These are phyloP conservation scores for Ophiodon elongatus DNA, from an alignment of 2,113 vertebrate genomes.

Conservation along the genomic window DNA sequence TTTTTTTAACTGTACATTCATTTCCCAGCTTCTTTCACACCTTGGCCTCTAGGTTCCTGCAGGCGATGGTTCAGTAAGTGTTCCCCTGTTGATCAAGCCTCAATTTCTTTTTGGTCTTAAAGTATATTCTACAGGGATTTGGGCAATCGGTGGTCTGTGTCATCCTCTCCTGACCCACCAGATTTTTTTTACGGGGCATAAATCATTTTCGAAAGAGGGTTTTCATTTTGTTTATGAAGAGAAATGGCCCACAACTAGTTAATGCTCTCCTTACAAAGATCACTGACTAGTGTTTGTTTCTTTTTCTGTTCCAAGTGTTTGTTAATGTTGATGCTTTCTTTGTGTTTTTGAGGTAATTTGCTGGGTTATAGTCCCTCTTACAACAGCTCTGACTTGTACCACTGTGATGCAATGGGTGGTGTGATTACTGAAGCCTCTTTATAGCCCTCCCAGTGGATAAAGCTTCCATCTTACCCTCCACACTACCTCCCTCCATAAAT, in stretches of 20 bases:
- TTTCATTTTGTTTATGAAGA: slow-evolving; percentile 48
- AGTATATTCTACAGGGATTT: slow-evolving; percentile 1
- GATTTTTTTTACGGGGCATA: not conserved
- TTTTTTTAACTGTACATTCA: not conserved
- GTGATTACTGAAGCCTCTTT: slow-evolving; percentile 82
- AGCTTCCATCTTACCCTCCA: slow-evolving; percentile 60
- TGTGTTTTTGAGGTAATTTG: slow-evolving; percentile 78
- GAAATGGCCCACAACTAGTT: slow-evolving; percentile 58
- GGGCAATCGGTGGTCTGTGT: slow-evolving; percentile 15
- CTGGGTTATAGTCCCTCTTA: slow-evolving; percentile 63
- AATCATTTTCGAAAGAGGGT: slow-evolving; percentile 11
- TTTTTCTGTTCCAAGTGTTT: slow-evolving; percentile 61
- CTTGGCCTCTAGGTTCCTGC: not conserved
- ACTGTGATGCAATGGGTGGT: slow-evolving; percentile 74
- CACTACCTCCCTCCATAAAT: slow-evolving; percentile 80
- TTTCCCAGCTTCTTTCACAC: slow-evolving; percentile 6
- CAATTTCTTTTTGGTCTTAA: slow-evolving; percentile 7
- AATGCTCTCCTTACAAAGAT: slow-evolving; percentile 50
- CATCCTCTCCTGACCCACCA: slow-evolving; percentile 34
- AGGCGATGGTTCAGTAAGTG: slow-evolving; percentile 4
- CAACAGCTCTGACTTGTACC: slow-evolving; percentile 77
- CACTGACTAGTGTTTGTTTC: slow-evolving; percentile 66
- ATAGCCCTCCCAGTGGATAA: slow-evolving; percentile 68
- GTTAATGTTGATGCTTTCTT: slow-evolving; percentile 70
- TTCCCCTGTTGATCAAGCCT: slow-evolving; percentile 6